Evolutionary conservation across 2,888 invertebrate species (phyloP), one percentile per base, ranked within the genome.

Genomic region (Megalurothrips usitatus): DNA sequence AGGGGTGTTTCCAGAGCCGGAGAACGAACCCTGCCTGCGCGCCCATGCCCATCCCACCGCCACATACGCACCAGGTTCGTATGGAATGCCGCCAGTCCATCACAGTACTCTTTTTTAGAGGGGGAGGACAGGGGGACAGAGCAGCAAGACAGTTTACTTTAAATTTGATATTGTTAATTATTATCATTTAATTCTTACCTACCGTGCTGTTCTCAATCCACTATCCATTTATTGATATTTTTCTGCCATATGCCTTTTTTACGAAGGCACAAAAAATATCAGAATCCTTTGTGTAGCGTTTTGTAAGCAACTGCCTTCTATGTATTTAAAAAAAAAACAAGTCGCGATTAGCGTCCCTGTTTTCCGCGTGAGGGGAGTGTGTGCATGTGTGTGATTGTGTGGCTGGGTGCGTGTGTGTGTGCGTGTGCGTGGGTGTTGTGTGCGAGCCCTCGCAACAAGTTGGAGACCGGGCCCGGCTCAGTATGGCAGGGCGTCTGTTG

Each of bases 371-470:
- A 75, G n/a, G 23, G 68, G 23, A 12, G 68, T 2, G 26, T 9
- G 68, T 68, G 68, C 23, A n/a, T n/a, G 68, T 68, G 68, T 19
- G 68, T n/a, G 68, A 23, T 19, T 68, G 68, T 23, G 68, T 68
- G 23, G n/a, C 9, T 12, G 11, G 19, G 8, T 11, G 68, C 9
- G 23, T 6, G 68, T 23, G 23, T 26, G 68, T 23, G 68, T 23
- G 68, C 12, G 68, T 10, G 58, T 58, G 58, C 11, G 58, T 58
- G 58, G 17, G 58, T 58, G 58, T n/a, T 58, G 58, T 17, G 68
- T 75, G 68, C 68, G 68, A 11, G 26, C 14, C 19, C 52, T 12
- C 23, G 68, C 68, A 75, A 75, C 68, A 75, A 75, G 68, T 75
- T 10, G 68, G 4, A 26, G 68, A 75, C 68, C 68, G 68, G 68